A percentile compares a stretch with the other conserved stretches of the same genome.
Evolutionary conservation across 2,113 vertebrate genomes (phyloP).

Genomic region (Eolophus roseicapilla): DNA sequence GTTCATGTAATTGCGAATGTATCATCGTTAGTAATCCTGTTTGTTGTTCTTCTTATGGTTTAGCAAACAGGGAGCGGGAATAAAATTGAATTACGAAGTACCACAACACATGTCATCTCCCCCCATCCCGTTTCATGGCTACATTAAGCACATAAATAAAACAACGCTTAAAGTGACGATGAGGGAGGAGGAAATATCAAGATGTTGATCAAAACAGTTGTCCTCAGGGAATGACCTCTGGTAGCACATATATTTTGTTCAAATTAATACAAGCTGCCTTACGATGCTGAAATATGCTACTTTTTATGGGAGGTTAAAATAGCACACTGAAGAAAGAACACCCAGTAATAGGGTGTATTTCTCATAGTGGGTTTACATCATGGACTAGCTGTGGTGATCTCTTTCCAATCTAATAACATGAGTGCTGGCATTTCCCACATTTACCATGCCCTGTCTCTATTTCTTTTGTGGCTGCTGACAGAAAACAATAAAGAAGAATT

Average conservation of each 20-base stretch:
- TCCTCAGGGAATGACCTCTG: not conserved
- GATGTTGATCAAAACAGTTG: constrained; percentile 41
- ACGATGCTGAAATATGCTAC: not conserved
- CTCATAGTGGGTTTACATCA: not conserved
- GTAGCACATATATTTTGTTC: constrained; percentile 35
- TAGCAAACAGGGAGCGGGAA: constrained; percentile 62
- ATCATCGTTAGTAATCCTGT: constrained; percentile 66
- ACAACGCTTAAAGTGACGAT: not conserved
- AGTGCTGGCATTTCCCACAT: constrained; percentile 1
- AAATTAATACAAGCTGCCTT: constrained; percentile 23
- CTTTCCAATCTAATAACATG: not conserved
- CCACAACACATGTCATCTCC: constrained; percentile 17
- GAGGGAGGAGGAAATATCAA: constrained; percentile 35
- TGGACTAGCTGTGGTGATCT: not conserved
- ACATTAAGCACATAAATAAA: constrained; percentile 41
- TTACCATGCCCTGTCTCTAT: not conserved
- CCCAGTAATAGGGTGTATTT: not conserved
- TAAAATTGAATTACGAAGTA: constrained; percentile 58
- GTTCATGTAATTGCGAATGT: constrained; percentile 71
- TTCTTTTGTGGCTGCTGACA: not conserved
- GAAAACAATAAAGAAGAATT: constrained; percentile 54
- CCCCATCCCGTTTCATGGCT: constrained; percentile 32
- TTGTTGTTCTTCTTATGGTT: constrained; percentile 67
- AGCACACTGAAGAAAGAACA: not conserved
- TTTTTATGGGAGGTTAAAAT: constrained; percentile 8